These are phyloP conservation scores for Chrysolina haemoptera DNA, from an alignment of 2,888 invertebrate genomes.

Conservation along the genomic window DNA sequence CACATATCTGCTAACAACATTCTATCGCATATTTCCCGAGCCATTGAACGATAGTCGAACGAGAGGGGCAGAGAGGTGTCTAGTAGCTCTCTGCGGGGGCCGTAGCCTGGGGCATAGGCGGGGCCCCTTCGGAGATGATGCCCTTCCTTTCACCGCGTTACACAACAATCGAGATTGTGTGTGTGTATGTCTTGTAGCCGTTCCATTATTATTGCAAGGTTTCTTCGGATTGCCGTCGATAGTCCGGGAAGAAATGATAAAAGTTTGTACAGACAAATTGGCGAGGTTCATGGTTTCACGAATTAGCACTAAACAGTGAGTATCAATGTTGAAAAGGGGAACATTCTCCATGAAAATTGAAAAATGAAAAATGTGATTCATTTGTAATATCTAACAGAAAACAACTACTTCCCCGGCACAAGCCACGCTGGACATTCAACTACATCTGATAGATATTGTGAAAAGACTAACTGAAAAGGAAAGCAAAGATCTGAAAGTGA, in stretches of 20 bases:
- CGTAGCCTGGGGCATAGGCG: conserved; percentile 67
- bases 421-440: too few relatives aligned
- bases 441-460: too few relatives aligned
- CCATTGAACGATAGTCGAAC: conserved; percentile 29
- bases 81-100: conserved; percentile 67
- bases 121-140: conserved; percentile 68
- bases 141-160: conserved; percentile 70
- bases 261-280: background rate
- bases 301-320: too few relatives aligned
- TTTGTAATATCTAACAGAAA: too few relatives aligned
- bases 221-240: conserved; percentile 47
- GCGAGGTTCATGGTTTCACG: too few relatives aligned
- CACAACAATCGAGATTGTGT: conserved; percentile 65
- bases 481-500: too few relatives aligned
- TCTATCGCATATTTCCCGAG: conserved; percentile 37
- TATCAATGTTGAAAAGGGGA: too few relatives aligned
- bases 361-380: too few relatives aligned
- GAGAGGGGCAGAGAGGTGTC: conserved; percentile 51
- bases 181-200: conserved; percentile 52
- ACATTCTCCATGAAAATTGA: too few relatives aligned
- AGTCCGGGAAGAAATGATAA: conserved; percentile 37
- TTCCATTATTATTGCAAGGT: conserved; percentile 53
- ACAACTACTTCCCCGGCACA: too few relatives aligned
- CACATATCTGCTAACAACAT: conserved; percentile 34
- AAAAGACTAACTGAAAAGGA: too few relatives aligned